Base-by-base conservation (phyloP, 2,888 invertebrate species). In the Cepaea hortensis region DNA sequence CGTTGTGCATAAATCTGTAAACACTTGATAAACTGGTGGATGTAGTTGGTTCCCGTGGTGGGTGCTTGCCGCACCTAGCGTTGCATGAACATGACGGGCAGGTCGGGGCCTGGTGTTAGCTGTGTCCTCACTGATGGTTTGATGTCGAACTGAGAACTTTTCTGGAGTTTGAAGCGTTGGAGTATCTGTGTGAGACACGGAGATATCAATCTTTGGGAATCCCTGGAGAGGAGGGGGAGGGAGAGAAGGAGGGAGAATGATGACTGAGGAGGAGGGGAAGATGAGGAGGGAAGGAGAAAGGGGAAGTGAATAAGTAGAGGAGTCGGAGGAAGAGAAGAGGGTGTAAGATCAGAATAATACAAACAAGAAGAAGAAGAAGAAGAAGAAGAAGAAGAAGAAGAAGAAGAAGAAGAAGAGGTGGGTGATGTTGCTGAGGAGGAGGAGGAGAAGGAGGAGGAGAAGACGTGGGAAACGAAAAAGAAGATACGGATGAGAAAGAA, bases 11-110 rank as follows among this genome's bases (percentile, higher is more conserved):
- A 55, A 55, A 55, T 55, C 6, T 55, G 11, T 55, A 55, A 55
- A 55, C 55, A 55, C 11, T 9, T 55, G 11, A 1, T 9, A 55
- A 9, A 55, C 55, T 9, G 11, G 6, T 55, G 55, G 55, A 55
- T 55, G 55, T 55, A 11, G 55, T 55, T 55, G 55, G 6, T 35
- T 35, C 35, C 35, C 35, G 35, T 55, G 55, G 55, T 55, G 7
- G 11, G 55, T 11, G 55, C 7, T 11, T 55, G 55, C 7, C 7
- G 11, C 18, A 35, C 85, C 87, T 90, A 91, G 86, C 92, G 90
- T 85, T 93, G 92, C 46, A 90, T 85, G 85, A 93, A 93, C 80
- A 91, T 89, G 23, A 93, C 90, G 0, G 93, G 93, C n/a, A 94
- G 90, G 76, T 93, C 90, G 4, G 91, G 89, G 0, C 93, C 93